phyloP scores from a whole-genome alignment of 2,888 invertebrate genomes.

The Nezara viridula region DNA sequence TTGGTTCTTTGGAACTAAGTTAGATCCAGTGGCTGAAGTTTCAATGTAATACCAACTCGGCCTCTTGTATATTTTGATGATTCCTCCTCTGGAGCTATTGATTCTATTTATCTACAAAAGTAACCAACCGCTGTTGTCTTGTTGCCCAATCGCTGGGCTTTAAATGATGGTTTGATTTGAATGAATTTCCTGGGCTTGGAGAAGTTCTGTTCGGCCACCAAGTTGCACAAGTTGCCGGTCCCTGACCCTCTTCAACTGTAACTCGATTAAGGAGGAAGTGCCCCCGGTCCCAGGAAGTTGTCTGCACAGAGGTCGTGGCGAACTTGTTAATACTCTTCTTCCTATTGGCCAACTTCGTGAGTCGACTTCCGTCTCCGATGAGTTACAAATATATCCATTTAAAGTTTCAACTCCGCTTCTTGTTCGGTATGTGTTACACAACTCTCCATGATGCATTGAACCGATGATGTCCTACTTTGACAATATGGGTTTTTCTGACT shows the following conservation, averaged over 20 bases:
- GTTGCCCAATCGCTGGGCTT: neutral
- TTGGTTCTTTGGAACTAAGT: neutral
- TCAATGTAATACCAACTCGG: too few relatives aligned
- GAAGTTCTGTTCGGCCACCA: neutral
- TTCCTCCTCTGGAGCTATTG: neutral
- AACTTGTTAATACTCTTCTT: conserved; percentile 36
- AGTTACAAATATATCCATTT: neutral
- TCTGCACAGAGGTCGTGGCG: neutral
- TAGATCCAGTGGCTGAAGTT: neutral
- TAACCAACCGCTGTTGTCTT: neutral
- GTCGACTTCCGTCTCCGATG: neutral
- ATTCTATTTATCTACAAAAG: neutral
- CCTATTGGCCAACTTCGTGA: neutral
- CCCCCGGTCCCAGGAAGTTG: neutral
- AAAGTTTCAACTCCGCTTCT: neutral
- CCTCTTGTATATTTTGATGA: too few relatives aligned
- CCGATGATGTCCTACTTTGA: too few relatives aligned
- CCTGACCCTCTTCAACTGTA: conserved; percentile 46
- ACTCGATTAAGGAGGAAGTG: conserved; percentile 27
- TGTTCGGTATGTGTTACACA: neutral
- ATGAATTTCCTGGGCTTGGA: neutral
- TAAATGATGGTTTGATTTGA: neutral
- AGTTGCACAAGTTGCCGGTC: conserved; percentile 1
- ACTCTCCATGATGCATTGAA: neutral
- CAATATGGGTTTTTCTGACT: too few relatives aligned